Percentiles rank a stretch among this genome's conserved stretches.
phyloP scores from a whole-genome alignment of 1,140 invertebrate genomes.

The Eulimnadia texana region DNA sequence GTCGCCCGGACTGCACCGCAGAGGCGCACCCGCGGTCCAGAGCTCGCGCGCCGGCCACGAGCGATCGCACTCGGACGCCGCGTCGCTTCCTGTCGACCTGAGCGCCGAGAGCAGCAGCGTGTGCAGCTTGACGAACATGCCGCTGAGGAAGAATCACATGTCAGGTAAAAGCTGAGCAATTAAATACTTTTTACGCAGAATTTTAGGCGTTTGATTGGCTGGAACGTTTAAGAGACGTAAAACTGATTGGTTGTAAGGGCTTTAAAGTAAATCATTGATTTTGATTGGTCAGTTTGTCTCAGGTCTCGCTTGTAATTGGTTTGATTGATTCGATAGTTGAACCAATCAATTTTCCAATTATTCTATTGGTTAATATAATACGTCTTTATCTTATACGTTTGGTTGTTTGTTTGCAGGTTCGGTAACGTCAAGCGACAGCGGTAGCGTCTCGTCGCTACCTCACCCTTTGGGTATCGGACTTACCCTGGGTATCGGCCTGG shows the following conservation, averaged over 20 bases:
- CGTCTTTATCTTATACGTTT: constrained; percentile 13
- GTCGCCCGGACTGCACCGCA: constrained; percentile 42
- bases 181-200: no score
- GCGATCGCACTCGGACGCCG: constrained; percentile 78
- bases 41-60: constrained; percentile 46
- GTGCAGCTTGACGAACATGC: constrained; percentile 76
- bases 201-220: no score
- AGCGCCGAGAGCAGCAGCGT: constrained; percentile 90
- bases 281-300: no score
- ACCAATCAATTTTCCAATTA: no score
- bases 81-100: constrained; percentile 61
- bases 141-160: constrained; percentile 66
- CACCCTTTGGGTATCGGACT: constrained; percentile 17
- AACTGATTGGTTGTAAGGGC: no score
- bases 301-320: no score
- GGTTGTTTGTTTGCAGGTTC: constrained; percentile 40
- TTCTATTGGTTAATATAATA: background rate
- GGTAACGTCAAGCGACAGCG: constrained; percentile 53
- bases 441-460: constrained; percentile 19
- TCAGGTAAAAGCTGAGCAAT: constrained; percentile 44
- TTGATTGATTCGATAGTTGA: no score
- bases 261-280: no score
- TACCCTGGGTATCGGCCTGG: constrained; percentile 20
- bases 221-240: no score
- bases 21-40: constrained; percentile 45